Evolutionary conservation across 2,797 vertebrate species (phyloP).

Genomic region (Ispidina picta): DNA sequence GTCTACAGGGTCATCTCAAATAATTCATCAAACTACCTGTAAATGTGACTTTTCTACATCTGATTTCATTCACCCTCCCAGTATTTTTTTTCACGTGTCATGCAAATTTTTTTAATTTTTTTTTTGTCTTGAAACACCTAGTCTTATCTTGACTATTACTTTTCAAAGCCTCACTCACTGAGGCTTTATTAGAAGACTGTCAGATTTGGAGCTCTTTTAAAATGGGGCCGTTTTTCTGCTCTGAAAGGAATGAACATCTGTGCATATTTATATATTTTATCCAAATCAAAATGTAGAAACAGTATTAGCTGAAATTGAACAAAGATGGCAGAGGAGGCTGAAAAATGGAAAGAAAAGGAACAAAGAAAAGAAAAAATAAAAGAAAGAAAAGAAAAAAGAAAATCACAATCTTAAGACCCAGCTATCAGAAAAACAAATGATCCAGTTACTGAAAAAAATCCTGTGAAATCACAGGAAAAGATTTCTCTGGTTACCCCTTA

Average conservation of each 20-base stretch:
- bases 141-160: neutral
- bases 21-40: neutral
- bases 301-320: neutral
- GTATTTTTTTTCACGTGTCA: slow-evolving; percentile 2
- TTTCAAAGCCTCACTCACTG: neutral
- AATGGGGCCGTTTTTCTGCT: neutral
- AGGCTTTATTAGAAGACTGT: neutral
- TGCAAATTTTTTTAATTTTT: neutral
- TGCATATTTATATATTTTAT: neutral
- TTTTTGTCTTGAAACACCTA: neutral
- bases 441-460: neutral
- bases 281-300: neutral
- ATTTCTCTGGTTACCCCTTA: neutral
- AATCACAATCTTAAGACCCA: neutral
- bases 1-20: neutral
- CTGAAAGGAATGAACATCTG: neutral
- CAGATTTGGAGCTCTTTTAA: neutral
- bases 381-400: neutral
- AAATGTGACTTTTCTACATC: neutral
- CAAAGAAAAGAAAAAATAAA: fast-evolving
- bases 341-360: too few species aligned
- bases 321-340: neutral
- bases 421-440: neutral
- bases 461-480: neutral
- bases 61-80: neutral